phyloP scores from a whole-genome alignment of 53 echinoderm and acorn worm genomes.

The Hippasteria phrygiana region DNA sequence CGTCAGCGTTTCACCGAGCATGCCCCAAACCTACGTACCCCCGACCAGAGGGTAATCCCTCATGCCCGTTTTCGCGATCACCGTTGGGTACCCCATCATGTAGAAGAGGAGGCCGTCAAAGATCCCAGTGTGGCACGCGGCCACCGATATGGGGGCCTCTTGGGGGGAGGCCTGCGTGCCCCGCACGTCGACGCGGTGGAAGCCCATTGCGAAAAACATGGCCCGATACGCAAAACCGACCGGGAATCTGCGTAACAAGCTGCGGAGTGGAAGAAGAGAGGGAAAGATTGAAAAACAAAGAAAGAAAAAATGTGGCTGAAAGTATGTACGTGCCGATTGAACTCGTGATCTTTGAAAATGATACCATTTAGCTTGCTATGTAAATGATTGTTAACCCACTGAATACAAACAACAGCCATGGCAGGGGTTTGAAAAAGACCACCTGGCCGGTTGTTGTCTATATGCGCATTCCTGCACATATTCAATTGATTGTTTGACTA shows the following conservation, averaged over 20 bases:
- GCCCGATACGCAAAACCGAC: slow-evolving; percentile 59
- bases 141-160: slow-evolving; percentile 68
- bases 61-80: slow-evolving; percentile 53
- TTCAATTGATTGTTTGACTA: too few relatives aligned
- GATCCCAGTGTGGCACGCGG: slow-evolving; percentile 66
- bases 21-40: slow-evolving; percentile 57
- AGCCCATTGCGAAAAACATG: slow-evolving; percentile 68
- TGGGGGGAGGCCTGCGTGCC: slow-evolving; percentile 53
- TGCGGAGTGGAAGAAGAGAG: not conserved
- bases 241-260: slow-evolving; percentile 40
- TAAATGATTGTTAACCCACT: too few relatives aligned
- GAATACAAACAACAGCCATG: too few relatives aligned
- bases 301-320: not conserved
- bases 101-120: slow-evolving; percentile 63
- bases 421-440: too few relatives aligned
- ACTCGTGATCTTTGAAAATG: too few relatives aligned
- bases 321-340: too few relatives aligned
- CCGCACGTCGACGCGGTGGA: slow-evolving; percentile 48
- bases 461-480: too few relatives aligned
- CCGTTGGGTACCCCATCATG: slow-evolving; percentile 56
- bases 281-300: not conserved
- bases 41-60: slow-evolving; percentile 58
- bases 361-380: too few relatives aligned
- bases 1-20: not conserved
- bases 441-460: too few relatives aligned